These are phyloP conservation scores for Pampusana beccarii DNA, from an alignment of 2,113 vertebrate genomes.

Conservation along the genomic window DNA sequence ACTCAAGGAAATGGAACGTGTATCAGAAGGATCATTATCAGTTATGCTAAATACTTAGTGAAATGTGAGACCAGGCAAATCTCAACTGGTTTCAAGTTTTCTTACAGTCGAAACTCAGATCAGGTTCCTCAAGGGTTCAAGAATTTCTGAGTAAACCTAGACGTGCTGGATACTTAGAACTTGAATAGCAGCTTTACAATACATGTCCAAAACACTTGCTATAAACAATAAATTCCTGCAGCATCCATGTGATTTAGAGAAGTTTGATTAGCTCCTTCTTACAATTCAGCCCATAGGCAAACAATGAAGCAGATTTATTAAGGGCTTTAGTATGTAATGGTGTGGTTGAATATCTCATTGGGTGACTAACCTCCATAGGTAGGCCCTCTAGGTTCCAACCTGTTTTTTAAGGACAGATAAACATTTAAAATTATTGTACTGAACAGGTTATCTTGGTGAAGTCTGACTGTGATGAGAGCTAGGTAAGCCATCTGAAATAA, in stretches of 20 bases:
- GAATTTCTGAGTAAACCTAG: constrained; percentile 56
- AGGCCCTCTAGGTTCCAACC: not conserved
- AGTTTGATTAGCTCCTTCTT: not conserved
- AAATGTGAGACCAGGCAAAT: constrained; percentile 22
- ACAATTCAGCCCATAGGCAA: not conserved
- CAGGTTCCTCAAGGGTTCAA: not conserved
- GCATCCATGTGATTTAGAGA: not conserved
- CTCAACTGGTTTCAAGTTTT: constrained; percentile 26
- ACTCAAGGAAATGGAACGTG: not conserved
- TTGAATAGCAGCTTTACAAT: not conserved
- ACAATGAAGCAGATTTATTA: not conserved
- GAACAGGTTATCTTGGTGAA: not conserved
- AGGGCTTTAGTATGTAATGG: not conserved
- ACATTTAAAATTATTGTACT: not conserved
- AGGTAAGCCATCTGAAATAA: not conserved
- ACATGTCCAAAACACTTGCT: not conserved
- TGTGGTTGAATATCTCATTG: not conserved
- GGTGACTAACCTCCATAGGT: not conserved
- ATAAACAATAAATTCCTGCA: not conserved
- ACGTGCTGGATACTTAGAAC: constrained; percentile 8
- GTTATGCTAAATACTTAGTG: not conserved
- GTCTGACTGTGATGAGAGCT: not conserved
- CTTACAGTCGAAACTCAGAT: constrained; percentile 3
- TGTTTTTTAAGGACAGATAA: not conserved
- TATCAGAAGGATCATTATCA: not conserved